Percentiles rank a stretch among this genome's conserved stretches.
phyloP scores from a whole-genome alignment of 2,113 vertebrate species.

The Raja brachyura region DNA sequence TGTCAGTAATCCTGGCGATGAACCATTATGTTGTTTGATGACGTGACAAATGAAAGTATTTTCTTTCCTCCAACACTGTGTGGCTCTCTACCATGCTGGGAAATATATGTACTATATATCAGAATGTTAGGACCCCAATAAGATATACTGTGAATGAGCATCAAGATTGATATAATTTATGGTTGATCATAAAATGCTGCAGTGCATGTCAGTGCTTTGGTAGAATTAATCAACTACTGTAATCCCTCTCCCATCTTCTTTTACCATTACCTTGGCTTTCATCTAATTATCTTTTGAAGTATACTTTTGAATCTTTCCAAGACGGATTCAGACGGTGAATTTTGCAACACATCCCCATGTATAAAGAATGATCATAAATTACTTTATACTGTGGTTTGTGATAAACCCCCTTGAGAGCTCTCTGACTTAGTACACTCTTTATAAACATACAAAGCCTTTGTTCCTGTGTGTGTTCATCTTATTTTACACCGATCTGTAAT shows the following conservation, averaged over 20 bases:
- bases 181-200: background rate
- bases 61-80: background rate
- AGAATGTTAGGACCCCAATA: background rate
- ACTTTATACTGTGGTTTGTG: background rate
- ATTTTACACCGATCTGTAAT: background rate
- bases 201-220: background rate
- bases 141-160: background rate
- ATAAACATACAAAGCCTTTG: background rate
- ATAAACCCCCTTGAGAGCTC: background rate
- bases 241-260: background rate
- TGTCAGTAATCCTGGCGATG: too few relatives aligned
- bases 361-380: background rate
- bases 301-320: background rate
- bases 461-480: background rate
- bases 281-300: background rate
- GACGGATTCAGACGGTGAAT: background rate
- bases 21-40: background rate
- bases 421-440: background rate
- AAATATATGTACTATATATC: background rate
- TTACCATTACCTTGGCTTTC: background rate
- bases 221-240: background rate
- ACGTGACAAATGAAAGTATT: background rate
- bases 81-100: background rate
- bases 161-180: background rate
- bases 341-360: background rate